A percentile compares a stretch with the other conserved stretches of the same genome.
Evolutionary conservation across 2,797 vertebrate genomes (phyloP).

Genomic region (Hemitrygon akajei): DNA sequence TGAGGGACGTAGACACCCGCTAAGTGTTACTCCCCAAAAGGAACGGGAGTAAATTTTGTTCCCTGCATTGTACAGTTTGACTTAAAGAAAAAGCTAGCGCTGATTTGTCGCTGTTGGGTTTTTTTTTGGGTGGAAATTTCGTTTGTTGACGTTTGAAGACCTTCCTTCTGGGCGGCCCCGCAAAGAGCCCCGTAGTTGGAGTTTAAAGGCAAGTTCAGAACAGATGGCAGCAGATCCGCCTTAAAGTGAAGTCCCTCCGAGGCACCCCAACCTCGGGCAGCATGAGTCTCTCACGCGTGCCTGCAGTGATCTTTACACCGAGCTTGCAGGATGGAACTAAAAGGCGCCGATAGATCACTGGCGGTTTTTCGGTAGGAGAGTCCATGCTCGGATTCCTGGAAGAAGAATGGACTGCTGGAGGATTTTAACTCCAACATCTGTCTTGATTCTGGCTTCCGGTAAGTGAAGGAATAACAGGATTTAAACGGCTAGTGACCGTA

Average conservation of each 20-base stretch:
- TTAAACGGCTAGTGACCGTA: not conserved
- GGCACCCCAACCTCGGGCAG: not conserved
- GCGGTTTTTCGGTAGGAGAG: not conserved
- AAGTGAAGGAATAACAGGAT: constrained; percentile 43
- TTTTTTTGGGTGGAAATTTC: not conserved
- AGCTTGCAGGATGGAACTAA: not conserved
- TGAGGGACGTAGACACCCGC: not conserved
- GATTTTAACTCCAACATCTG: constrained; percentile 44
- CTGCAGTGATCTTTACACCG: not conserved
- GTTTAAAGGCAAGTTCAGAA: constrained; percentile 30
- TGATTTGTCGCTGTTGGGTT: not conserved
- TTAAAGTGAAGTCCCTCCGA: not conserved
- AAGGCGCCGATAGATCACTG: not conserved
- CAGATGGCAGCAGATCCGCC: constrained; percentile 19
- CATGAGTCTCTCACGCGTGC: not conserved
- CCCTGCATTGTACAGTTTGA: too few species aligned
- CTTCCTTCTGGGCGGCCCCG: constrained; percentile 25
- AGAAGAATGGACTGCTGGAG: constrained; percentile 52
- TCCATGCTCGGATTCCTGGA: not conserved
- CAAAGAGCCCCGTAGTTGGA: not conserved
- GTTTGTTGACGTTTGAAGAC: constrained; percentile 3
- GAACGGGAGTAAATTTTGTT: not conserved
- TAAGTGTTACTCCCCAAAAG: not conserved
- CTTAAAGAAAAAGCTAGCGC: not conserved
- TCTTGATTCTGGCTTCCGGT: constrained; percentile 49